Evolutionary conservation across 2,888 invertebrate genomes (phyloP).

Genomic region (Mongoloraphidia duomilia): DNA sequence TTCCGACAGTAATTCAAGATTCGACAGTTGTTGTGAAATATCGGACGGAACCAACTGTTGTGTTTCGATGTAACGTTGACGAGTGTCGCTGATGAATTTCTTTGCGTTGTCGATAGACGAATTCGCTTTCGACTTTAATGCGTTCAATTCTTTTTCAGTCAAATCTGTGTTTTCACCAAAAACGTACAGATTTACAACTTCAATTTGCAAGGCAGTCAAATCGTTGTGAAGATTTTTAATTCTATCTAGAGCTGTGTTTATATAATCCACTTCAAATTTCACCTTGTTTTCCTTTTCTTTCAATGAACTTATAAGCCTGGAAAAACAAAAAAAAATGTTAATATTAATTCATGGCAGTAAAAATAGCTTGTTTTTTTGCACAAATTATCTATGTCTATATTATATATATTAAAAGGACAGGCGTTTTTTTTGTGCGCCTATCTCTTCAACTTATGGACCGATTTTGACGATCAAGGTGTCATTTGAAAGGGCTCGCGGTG

Average conservation of each 20-base stretch:
- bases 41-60: slow-evolving; percentile 57
- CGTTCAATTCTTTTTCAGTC: slow-evolving; percentile 43
- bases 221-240: slow-evolving; percentile 53
- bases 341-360: no score
- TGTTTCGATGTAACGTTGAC: slow-evolving; percentile 44
- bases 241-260: slow-evolving; percentile 56
- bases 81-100: slow-evolving; percentile 41
- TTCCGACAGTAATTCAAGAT: slow-evolving; percentile 69
- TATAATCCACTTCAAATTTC: slow-evolving; percentile 58
- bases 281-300: slow-evolving; percentile 62
- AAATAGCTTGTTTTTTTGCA: no score
- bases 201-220: slow-evolving; percentile 49
- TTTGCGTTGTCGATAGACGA: slow-evolving; percentile 41
- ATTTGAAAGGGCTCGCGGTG: no score
- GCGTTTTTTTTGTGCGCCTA: no score
- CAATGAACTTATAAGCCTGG: slow-evolving; percentile 68
- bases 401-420: no score
- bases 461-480: no score
- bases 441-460: no score
- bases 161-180: slow-evolving; percentile 58
- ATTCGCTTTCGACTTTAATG: slow-evolving; percentile 41
- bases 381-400: no score
- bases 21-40: slow-evolving; percentile 64
- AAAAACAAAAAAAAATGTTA: slow-evolving; percentile 24
- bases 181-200: slow-evolving; percentile 58